A percentile compares a stretch with the other conserved stretches of the same genome.
Evolutionary conservation across 2,113 vertebrate genomes (phyloP).

Genomic region (Vulpes ferrilata): DNA sequence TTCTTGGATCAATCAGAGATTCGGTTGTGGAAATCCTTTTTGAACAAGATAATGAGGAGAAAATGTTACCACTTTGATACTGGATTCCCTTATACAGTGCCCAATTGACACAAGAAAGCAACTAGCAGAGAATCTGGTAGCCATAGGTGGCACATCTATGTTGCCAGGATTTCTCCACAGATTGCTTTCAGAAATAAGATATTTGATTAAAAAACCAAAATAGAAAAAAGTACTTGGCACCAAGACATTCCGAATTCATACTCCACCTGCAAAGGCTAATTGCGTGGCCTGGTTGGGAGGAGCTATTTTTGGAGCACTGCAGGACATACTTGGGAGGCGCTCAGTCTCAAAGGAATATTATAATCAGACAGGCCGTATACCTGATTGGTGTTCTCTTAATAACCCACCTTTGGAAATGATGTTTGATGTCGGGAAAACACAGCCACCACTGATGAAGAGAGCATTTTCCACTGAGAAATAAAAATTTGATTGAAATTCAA

Average conservation of each 20-base stretch:
- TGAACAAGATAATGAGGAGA: no score
- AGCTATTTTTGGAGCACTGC: slow-evolving; percentile 97
- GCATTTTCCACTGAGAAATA: slow-evolving; percentile 99
- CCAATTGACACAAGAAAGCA: slow-evolving; percentile 98
- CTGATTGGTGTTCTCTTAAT: slow-evolving; percentile 98
- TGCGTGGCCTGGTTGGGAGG: slow-evolving; percentile 98
- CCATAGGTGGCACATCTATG: slow-evolving; percentile 97
- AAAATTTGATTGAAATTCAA: slow-evolving; percentile 40
- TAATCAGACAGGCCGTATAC: slow-evolving; percentile 95
- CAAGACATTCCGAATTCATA: slow-evolving; percentile 95
- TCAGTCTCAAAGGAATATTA: slow-evolving; percentile 98
- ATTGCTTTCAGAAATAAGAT: slow-evolving; percentile 95
- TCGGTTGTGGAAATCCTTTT: no score
- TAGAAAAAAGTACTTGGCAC: slow-evolving; percentile 93
- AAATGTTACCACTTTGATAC: no score
- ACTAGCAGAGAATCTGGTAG: slow-evolving; percentile 96
- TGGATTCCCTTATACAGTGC: slow-evolving; percentile 87
- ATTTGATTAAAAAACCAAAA: slow-evolving; percentile 96
- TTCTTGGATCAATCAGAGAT: no score
- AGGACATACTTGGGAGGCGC: slow-evolving; percentile 97
- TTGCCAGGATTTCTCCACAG: slow-evolving; percentile 97
- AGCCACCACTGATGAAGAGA: slow-evolving; percentile 97
- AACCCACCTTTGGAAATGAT: slow-evolving; percentile 95
- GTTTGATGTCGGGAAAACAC: slow-evolving; percentile 95
- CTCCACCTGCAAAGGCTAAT: slow-evolving; percentile 97